These are phyloP conservation scores for Hystrix cristata DNA, from an alignment of 2,113 vertebrate species.

Conservation along the genomic window DNA sequence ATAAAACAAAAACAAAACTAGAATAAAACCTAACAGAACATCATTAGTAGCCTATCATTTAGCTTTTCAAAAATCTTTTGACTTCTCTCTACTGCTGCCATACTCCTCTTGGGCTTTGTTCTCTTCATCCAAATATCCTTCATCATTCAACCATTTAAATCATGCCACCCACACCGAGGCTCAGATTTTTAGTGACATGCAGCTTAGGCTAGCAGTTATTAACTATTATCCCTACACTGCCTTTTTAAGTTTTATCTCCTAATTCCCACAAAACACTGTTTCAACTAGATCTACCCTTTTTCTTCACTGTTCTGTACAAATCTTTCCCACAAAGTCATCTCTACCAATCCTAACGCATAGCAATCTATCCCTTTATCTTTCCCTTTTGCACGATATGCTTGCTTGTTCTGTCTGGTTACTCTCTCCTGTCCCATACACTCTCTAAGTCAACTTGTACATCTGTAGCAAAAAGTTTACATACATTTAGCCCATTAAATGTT, in stretches of 20 bases:
- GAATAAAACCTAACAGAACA: not conserved
- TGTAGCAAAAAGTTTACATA: not conserved
- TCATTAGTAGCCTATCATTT: not conserved
- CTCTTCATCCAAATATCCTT: not conserved
- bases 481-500: not conserved
- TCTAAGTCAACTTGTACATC: not conserved
- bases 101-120: not conserved
- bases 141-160: slow-evolving; percentile 29
- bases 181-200: not conserved
- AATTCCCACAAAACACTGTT: slow-evolving; percentile 43
- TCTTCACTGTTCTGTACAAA: slow-evolving; percentile 13
- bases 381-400: not conserved
- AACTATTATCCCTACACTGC: not conserved
- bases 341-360: not conserved
- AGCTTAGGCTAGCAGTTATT: not conserved
- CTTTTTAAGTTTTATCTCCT: slow-evolving; percentile 36
- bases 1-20: not conserved
- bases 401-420: not conserved
- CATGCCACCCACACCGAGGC: not conserved
- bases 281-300: not conserved
- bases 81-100: not conserved
- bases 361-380: slow-evolving; percentile 7
- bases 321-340: slow-evolving; percentile 17
- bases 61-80: slow-evolving; percentile 29
- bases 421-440: not conserved